phyloP scores from a whole-genome alignment of 2,888 invertebrate species.

The Epirrhoe tristata region DNA sequence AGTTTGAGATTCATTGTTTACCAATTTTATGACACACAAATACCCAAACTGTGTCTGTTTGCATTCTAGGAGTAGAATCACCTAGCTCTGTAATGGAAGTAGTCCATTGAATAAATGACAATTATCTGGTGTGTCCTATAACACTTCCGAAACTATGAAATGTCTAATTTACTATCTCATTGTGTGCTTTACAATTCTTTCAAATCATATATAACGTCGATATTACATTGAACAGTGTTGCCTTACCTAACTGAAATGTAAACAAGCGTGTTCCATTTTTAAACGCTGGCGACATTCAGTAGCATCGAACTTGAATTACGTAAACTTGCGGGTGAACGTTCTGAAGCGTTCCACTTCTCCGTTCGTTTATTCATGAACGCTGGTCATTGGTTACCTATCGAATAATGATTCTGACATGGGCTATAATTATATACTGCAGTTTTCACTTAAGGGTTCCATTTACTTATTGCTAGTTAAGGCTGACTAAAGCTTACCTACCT shows the following conservation, averaged over 20 bases:
- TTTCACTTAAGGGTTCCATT: too few species aligned
- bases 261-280: conserved; percentile 29
- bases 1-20: conserved; percentile 32
- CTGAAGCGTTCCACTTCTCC: conserved; percentile 46
- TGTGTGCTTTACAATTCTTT: background rate
- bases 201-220: too few species aligned
- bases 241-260: conserved; percentile 25
- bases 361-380: conserved; percentile 50
- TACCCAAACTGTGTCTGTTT: conserved; percentile 7
- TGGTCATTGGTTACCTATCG: conserved; percentile 29
- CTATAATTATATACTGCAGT: background rate
- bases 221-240: conserved; percentile 2
- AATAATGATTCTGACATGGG: conserved; percentile 12
- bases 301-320: conserved; percentile 45
- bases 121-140: background rate
- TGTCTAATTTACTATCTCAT: background rate
- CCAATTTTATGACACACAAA: conserved; percentile 20
- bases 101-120: too few species aligned
- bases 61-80: too few species aligned
- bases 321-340: conserved; percentile 52
- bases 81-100: too few species aligned
- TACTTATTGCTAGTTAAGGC: too few species aligned
- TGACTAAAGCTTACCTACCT: too few species aligned
- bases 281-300: conserved; percentile 34
- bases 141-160: conserved; percentile 4